Evolutionary conservation across 1,140 invertebrate genomes (phyloP).

Genomic region (Magallana gigas): DNA sequence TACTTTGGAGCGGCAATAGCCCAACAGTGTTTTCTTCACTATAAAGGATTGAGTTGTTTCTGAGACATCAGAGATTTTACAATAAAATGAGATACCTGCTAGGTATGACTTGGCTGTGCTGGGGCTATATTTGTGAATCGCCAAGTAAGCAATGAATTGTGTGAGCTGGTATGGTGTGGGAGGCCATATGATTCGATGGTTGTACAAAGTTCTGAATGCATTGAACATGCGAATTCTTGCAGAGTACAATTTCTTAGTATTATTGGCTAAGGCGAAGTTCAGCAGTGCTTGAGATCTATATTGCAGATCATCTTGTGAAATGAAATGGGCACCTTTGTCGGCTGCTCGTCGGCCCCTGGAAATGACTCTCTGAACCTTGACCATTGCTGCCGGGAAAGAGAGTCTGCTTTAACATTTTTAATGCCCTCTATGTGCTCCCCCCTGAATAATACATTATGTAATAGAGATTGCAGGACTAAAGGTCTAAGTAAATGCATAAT

Average conservation of each 20-base stretch:
- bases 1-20: too few relatives aligned
- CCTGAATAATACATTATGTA: constrained; percentile 51
- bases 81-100: too few relatives aligned
- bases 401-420: constrained; percentile 47
- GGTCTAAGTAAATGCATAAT: constrained; percentile 50
- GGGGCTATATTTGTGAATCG: too few relatives aligned
- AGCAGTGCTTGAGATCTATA: constrained; percentile 14
- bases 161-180: too few relatives aligned
- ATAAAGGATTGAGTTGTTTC: too few relatives aligned
- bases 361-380: constrained; percentile 19
- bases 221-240: too few relatives aligned
- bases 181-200: too few relatives aligned
- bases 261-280: background rate
- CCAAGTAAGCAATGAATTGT: too few relatives aligned
- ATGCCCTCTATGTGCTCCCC: background rate
- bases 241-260: background rate
- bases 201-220: too few relatives aligned
- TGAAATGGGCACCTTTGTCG: background rate
- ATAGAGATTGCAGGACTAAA: constrained; percentile 44
- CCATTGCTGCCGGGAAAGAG: constrained; percentile 55
- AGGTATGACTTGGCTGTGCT: too few relatives aligned
- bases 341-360: constrained; percentile 20
- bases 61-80: too few relatives aligned
- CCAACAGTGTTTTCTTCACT: too few relatives aligned
- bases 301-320: constrained; percentile 35